phyloP scores from a whole-genome alignment of 2,797 vertebrate species.

The Xenopus petersii region DNA sequence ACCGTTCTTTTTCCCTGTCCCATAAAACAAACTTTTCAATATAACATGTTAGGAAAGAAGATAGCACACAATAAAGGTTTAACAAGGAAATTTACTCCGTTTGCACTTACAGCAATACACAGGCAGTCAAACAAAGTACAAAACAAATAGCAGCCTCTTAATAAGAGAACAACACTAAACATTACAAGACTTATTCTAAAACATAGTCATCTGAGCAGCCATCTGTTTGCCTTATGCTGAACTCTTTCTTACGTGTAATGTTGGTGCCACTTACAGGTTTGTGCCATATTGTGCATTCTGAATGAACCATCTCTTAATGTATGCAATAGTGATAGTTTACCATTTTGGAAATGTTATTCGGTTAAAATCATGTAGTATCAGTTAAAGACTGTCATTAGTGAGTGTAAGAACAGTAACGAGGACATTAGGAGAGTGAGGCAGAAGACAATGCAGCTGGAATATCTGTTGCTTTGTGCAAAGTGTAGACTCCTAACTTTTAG shows the following conservation, averaged over 20 bases:
- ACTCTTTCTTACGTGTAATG: constrained; percentile 42
- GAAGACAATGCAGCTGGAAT: background rate
- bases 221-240: constrained; percentile 44
- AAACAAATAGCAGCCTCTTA: background rate
- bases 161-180: constrained; percentile 22
- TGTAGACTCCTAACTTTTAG: constrained; percentile 12
- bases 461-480: background rate
- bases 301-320: constrained; percentile 29
- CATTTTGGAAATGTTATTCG: constrained; percentile 36
- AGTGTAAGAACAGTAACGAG: constrained; percentile 39
- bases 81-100: no score
- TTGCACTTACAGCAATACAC: no score
- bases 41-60: no score
- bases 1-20: no score
- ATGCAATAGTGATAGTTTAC: constrained; percentile 27
- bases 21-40: no score
- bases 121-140: no score
- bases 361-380: constrained; percentile 41
- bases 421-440: constrained; percentile 15
- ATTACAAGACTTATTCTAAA: constrained; percentile 12
- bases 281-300: constrained; percentile 40
- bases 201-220: constrained; percentile 25
- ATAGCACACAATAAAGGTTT: no score
- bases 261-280: constrained; percentile 37
- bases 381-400: constrained; percentile 37